Percentiles rank a stretch among this genome's conserved stretches.
phyloP scores from a whole-genome alignment of 2,888 invertebrate genomes.

The Pyrrhopygopsis socrates region DNA sequence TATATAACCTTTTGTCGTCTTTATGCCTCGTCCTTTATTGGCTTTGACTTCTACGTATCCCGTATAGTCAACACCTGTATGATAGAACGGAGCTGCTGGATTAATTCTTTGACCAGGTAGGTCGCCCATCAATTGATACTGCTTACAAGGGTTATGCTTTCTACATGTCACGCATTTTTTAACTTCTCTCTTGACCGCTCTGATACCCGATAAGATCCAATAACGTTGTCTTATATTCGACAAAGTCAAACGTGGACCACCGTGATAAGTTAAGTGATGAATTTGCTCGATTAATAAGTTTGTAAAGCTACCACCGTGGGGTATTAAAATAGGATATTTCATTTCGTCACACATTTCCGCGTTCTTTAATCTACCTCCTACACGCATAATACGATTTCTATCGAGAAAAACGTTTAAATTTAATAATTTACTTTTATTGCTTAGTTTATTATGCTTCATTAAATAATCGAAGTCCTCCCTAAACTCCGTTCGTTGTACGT shows the following conservation, averaged over 20 bases:
- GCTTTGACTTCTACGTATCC: conserved; percentile 65
- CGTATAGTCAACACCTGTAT: conserved; percentile 77
- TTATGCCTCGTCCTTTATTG: conserved; percentile 71
- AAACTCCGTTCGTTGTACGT: conserved; percentile 42
- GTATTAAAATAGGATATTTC: background rate
- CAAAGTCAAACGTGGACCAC: background rate
- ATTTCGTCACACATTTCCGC: background rate
- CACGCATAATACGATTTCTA: background rate
- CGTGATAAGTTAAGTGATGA: background rate
- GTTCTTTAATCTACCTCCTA: background rate
- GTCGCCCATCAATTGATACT: background rate
- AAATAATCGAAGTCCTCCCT: conserved; percentile 19
- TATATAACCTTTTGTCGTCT: conserved; percentile 45
- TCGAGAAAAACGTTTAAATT: conserved; percentile 41
- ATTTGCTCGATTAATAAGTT: background rate
- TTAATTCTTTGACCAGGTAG: conserved; percentile 2
- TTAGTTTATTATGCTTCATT: background rate
- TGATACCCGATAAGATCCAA: background rate
- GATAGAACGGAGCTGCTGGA: conserved; percentile 58
- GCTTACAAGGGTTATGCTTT: background rate
- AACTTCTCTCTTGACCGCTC: background rate
- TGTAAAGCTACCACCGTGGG: background rate
- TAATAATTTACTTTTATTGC: conserved; percentile 41
- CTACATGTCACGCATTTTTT: background rate
- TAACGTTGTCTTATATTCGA: background rate